These are phyloP conservation scores for Julus scandinavius DNA, from an alignment of 2,888 invertebrate genomes.

Conservation along the genomic window DNA sequence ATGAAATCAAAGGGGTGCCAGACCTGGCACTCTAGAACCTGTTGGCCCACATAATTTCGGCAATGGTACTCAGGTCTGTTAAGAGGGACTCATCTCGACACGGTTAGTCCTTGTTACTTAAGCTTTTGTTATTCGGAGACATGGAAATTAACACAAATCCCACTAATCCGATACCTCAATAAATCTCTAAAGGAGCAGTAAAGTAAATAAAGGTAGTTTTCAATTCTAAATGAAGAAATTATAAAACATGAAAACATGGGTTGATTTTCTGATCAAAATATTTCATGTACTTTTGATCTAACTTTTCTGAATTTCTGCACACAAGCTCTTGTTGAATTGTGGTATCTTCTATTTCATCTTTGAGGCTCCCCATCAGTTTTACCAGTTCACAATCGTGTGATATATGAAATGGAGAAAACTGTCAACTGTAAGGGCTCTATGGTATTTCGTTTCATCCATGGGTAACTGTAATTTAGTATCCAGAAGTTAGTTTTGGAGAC, in stretches of 20 bases:
- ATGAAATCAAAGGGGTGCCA: background rate
- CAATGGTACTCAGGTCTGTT: background rate
- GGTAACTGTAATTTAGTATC: too few relatives aligned
- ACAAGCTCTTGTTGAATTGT: too few relatives aligned
- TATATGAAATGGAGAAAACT: too few relatives aligned
- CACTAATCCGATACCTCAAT: background rate
- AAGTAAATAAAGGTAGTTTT: background rate
- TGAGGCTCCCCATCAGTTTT: too few relatives aligned
- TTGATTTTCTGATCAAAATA: background rate
- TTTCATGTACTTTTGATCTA: too few relatives aligned
- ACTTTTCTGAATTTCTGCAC: too few relatives aligned
- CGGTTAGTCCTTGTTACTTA: background rate
- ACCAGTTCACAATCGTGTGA: too few relatives aligned
- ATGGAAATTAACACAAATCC: background rate
- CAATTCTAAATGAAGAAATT: background rate
- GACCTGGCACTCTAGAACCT: background rate
- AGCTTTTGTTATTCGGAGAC: background rate
- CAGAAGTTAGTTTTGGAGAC: too few relatives aligned
- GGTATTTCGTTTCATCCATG: too few relatives aligned
- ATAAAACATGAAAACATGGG: background rate
- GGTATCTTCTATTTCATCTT: too few relatives aligned
- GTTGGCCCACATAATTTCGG: constrained; percentile 9
- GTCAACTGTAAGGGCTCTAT: too few relatives aligned
- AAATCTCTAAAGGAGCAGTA: background rate
- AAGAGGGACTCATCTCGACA: background rate